These are phyloP conservation scores for Catharus bicknelli DNA, from an alignment of 2,113 vertebrate species.

Conservation along the genomic window DNA sequence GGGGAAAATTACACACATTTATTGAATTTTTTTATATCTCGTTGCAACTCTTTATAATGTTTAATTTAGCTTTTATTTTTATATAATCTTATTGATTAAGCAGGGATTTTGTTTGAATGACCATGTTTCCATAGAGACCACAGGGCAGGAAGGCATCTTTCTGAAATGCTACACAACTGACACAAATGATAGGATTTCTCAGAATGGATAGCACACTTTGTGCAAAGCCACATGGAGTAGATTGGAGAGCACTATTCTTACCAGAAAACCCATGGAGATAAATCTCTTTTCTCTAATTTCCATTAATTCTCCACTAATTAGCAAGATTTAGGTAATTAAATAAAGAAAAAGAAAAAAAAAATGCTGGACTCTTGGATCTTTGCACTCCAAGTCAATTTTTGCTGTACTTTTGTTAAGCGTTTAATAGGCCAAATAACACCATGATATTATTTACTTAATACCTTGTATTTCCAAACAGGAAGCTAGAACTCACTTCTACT, in stretches of 20 bases:
- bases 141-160: not conserved
- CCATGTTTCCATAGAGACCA: not conserved
- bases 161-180: not conserved
- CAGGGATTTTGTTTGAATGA: not conserved
- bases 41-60: not conserved
- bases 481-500: not conserved
- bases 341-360: not conserved
- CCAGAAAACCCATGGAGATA: not conserved
- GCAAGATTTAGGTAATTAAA: not conserved
- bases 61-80: conserved; percentile 2
- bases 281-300: not conserved
- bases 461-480: not conserved
- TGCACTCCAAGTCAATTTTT: not conserved
- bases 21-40: not conserved
- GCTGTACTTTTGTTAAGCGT: fast-evolving
- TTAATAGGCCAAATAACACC: not conserved
- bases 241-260: not conserved
- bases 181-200: not conserved
- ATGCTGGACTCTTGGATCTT: not conserved
- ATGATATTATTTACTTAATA: not conserved
- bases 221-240: not conserved
- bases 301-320: not conserved
- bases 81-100: not conserved
- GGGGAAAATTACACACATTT: not conserved
- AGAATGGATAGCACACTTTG: not conserved